Evolutionary conservation across 2,888 invertebrate genomes (phyloP), one percentile per base, ranked within the genome.

Genomic region (Phengaris arion): DNA sequence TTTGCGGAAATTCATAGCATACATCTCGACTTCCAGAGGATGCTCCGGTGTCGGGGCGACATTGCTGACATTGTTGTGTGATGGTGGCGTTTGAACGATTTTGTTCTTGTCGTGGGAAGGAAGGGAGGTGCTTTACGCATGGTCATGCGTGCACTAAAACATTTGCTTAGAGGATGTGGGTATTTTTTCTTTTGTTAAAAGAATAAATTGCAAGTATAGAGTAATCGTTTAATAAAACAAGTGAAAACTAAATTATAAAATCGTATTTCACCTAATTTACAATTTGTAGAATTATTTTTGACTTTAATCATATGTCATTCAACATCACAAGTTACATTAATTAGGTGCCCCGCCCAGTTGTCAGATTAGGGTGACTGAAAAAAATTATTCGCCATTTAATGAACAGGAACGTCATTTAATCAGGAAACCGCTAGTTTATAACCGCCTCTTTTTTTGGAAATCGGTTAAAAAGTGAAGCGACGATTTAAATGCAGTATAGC

Each of bases 391-490:
- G 6, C 12, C 15, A 15, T 64, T 64, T 64, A 64, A 64, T 45
- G 35, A 64, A 15, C 13, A 2, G 13, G 12, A 10, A 13, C 64
- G 64, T 64, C 22, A 22, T 1, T 22, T 22, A 22, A 22, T 22
- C 0, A 12, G 64, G 35, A 10, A 12, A 35, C 22, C 22, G 15
- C 15, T 70, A 22, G 51, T 72, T 45, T 45, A 35, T 22, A 22
- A 22, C 22, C 22, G 22, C 22, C 22, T 22, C 22, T 22, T 22
- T 22, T n/a, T n/a, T n/a, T n/a, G n/a, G n/a, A n/a, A n/a, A n/a
- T n/a, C n/a, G n/a, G n/a, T n/a, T n/a, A n/a, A n/a, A 54, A 72
- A 52, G 22, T 52, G 52, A 72, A 72, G 72, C 72, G 72, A 72
- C 54, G 72, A 72, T 52, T 72, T 64, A 64, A 64, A 35, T 54